Evolutionary conservation across 2,888 invertebrate species (phyloP), one percentile per base, ranked within the genome.

Genomic region (Meteorus colon): DNA sequence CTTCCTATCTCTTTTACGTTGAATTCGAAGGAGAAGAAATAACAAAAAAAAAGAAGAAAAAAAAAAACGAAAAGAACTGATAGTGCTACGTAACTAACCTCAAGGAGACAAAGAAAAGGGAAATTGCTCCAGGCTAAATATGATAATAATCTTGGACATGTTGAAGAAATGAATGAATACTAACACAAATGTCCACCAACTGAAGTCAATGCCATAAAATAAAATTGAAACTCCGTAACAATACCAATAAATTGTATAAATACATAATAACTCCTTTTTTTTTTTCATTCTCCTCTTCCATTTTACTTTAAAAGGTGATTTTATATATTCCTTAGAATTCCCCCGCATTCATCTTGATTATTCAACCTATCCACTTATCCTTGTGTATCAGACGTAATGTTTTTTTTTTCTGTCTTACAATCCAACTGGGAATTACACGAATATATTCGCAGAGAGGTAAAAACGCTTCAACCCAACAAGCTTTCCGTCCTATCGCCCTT

Each of bases 361-460:
- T 69, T 69, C 69, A 59, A 55, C 55, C 55, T 37, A 55, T 55
- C 55, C 55, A 55, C 55, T 55, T 55, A 55, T 55, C 48, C 68
- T 55, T 69, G 14, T 31, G 41, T 55, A 55, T 69, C 69, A 34
- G 34, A 55, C 55, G 69, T 19, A 55, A 55, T 63, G 48, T 67
- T 45, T 69, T 69, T 69, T 51, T 48, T 69, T 69, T 31, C 31
- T 14, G 41, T 66, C 66, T 45, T 19, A 29, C 55, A 55, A 69
- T 69, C 34, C 69, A 19, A 31, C 34, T 34, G 69, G 69, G 69
- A 69, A 69, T 69, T 48, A 55, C 69, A 29, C 34, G 69, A 69
- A 69, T 69, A 69, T 34, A 69, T 69, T 69, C 55, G 24, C 69
- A 55, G 55, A 55, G 55, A 69, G 69, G 69, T 69, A 34, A 69